phyloP scores from a whole-genome alignment of 2,888 invertebrate genomes.

The Meliscaeva auricollis region DNA sequence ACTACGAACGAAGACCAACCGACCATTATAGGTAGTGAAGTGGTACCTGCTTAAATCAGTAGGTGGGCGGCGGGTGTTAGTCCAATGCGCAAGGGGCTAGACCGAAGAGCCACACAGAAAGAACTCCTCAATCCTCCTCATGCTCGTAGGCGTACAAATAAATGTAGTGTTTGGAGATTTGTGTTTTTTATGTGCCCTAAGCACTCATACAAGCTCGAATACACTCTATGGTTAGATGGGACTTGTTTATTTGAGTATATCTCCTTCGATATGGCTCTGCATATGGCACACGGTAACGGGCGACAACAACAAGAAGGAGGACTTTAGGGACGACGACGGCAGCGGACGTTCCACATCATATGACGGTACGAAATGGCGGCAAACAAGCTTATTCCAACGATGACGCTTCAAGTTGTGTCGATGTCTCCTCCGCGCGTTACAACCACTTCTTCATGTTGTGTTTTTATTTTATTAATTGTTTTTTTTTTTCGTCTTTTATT shows the following conservation, averaged over 20 bases:
- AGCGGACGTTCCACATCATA: conserved; percentile 45
- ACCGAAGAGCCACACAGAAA: conserved; percentile 24
- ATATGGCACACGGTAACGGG: conserved; percentile 5
- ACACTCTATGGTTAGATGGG: conserved; percentile 4
- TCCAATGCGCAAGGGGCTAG: background rate
- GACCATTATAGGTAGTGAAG: conserved; percentile 1
- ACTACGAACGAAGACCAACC: conserved; percentile 5
- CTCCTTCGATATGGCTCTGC: background rate
- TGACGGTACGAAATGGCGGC: conserved; percentile 67
- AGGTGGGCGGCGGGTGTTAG: conserved; percentile 17
- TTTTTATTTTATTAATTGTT: conserved; percentile 21
- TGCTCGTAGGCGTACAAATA: conserved; percentile 37
- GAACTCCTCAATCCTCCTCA: conserved; percentile 18
- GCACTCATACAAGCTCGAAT: conserved; percentile 26
- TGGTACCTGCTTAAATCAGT: conserved; percentile 38
- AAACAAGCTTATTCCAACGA: conserved; percentile 60
- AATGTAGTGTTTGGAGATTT: conserved; percentile 25
- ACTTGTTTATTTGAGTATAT: background rate
- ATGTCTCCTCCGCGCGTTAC: conserved; percentile 9
- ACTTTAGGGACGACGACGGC: background rate
- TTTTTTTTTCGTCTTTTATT: conserved; percentile 16
- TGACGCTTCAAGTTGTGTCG: conserved; percentile 57
- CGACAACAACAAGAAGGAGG: background rate
- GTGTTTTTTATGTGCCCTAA: conserved; percentile 41
- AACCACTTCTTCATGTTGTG: background rate